Evolutionary conservation across 2,888 invertebrate species (phyloP).

Genomic region (Epirrhoe tristata): DNA sequence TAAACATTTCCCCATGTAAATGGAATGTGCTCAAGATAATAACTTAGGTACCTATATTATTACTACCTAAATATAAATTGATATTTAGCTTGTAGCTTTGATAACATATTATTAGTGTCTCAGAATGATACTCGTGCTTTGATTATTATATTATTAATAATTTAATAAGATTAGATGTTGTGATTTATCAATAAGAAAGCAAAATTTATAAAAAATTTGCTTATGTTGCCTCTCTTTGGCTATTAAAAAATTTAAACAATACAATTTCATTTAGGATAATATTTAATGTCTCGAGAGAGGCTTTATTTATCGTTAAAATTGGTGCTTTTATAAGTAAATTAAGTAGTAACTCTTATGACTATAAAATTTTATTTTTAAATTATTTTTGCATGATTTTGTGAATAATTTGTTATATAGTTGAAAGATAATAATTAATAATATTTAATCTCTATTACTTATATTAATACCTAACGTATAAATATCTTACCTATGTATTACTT

Average conservation of each 20-base stretch:
- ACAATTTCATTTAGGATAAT: neutral
- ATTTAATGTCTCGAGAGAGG: neutral
- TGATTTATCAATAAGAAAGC: neutral
- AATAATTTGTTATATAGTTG: neutral
- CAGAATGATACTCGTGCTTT: conserved; percentile 10
- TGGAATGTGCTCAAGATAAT: conserved; percentile 17
- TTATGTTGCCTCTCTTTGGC: neutral
- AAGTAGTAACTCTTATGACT: neutral
- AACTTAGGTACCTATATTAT: neutral
- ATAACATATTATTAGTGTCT: neutral
- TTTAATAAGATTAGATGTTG: neutral
- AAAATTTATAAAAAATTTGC: neutral
- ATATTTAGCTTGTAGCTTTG: conserved; percentile 6
- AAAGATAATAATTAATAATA: too few species aligned
- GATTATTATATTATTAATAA: neutral
- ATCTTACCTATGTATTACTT: too few species aligned
- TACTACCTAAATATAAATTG: neutral
- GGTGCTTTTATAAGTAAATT: conserved; percentile 21
- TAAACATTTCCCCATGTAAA: conserved; percentile 2
- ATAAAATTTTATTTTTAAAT: conserved; percentile 1
- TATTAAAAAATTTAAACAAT: neutral
- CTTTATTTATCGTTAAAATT: conserved; percentile 19
- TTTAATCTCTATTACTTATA: neutral
- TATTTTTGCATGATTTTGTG: neutral
- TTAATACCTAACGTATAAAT: too few species aligned